Percentiles rank a stretch among this genome's conserved stretches.
Evolutionary conservation across 2,113 vertebrate species (phyloP).

Genomic region (Numida meleagris): DNA sequence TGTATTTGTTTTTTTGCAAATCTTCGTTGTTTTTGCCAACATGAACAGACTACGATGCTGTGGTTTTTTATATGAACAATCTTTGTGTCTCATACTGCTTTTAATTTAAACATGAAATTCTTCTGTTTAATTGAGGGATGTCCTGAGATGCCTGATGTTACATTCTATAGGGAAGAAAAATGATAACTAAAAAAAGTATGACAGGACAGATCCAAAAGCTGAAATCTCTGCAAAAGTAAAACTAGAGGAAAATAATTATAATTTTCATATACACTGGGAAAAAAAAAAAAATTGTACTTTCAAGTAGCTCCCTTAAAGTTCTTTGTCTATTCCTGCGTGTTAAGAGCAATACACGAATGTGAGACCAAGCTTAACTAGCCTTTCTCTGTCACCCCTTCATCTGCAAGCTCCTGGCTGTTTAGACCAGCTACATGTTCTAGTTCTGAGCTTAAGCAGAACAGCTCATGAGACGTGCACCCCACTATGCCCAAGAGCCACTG

Average conservation of each 20-base stretch:
- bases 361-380: background rate
- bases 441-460: background rate
- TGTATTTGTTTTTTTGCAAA: background rate
- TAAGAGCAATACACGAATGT: background rate
- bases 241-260: background rate
- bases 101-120: background rate
- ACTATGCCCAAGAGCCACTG: background rate
- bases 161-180: background rate
- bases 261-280: background rate
- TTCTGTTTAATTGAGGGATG: background rate
- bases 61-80: background rate
- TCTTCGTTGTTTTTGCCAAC: background rate
- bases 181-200: background rate
- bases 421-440: background rate
- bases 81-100: background rate
- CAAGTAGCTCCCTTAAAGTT: background rate
- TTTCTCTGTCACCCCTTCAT: background rate
- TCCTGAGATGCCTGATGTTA: background rate
- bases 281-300: background rate
- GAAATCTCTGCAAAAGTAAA: background rate
- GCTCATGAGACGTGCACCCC: background rate
- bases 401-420: background rate
- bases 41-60: background rate
- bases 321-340: background rate
- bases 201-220: background rate